Conservation (phyloP, 2,888 invertebrate genomes). For the Archaeoteleia sp. region DNA sequence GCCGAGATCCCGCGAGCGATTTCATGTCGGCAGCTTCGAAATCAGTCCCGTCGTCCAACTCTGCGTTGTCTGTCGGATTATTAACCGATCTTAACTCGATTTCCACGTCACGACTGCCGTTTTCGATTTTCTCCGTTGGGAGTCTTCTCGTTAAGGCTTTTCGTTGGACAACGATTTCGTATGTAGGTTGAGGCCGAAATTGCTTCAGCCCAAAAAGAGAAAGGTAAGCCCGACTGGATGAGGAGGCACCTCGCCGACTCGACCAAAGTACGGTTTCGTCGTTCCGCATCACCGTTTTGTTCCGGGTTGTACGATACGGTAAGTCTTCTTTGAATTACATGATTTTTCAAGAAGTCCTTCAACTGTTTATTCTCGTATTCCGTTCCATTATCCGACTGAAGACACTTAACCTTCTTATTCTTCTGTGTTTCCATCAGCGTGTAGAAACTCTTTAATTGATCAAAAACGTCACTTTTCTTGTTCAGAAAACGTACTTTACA, state of each 20-base stretch:
- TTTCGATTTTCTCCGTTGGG: constrained; percentile 50
- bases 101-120: no score
- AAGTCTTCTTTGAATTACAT: constrained; percentile 58
- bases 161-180: constrained; percentile 50
- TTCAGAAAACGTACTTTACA: constrained; percentile 55
- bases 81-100: no score
- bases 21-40: no score
- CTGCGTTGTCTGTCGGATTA: no score
- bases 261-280: constrained; percentile 24
- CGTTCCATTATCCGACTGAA: constrained; percentile 56
- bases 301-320: constrained; percentile 51
- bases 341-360: constrained; percentile 47
- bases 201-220: constrained; percentile 31
- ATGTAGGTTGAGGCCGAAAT: constrained; percentile 50
- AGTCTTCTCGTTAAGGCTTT: constrained; percentile 30
- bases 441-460: constrained; percentile 36
- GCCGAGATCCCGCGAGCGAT: no score
- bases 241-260: constrained; percentile 24
- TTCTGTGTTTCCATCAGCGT: constrained; percentile 48
- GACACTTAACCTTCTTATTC: constrained; percentile 43
- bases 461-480: constrained; percentile 46
- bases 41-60: no score
- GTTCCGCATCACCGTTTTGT: constrained; percentile 22
- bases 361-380: constrained; percentile 55
- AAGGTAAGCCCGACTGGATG: constrained; percentile 16